phyloP scores from a whole-genome alignment of 2,113 vertebrate genomes.

The Rattus rattus region DNA sequence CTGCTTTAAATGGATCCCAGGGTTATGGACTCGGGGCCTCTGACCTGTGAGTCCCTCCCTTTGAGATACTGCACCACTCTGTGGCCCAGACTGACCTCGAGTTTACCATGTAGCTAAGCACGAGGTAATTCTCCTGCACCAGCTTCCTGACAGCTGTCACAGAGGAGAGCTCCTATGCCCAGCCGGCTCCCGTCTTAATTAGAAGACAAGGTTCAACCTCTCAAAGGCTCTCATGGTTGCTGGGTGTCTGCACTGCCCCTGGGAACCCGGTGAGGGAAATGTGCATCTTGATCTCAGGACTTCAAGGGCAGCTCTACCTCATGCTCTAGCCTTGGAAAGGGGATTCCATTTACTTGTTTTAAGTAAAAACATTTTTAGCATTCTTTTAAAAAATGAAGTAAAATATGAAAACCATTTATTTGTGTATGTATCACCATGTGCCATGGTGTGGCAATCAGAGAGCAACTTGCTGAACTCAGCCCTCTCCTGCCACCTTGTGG shows the following conservation, averaged over 20 bases:
- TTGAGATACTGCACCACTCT: background rate
- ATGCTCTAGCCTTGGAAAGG: background rate
- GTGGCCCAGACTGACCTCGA: background rate
- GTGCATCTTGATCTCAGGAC: background rate
- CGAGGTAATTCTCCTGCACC: background rate
- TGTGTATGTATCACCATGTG: background rate
- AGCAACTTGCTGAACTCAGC: background rate
- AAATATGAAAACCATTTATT: background rate
- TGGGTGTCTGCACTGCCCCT: background rate
- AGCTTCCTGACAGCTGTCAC: background rate
- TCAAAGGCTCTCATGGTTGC: background rate
- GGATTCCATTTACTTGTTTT: background rate
- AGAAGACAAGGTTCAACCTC: background rate
- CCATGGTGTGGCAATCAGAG: background rate
- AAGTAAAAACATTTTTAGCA: background rate
- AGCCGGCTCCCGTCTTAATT: background rate
- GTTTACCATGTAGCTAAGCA: background rate
- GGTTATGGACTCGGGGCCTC: background rate
- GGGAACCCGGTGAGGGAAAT: background rate
- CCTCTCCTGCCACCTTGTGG: background rate
- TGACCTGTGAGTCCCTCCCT: background rate
- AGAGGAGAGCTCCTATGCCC: background rate
- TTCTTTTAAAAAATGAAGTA: background rate
- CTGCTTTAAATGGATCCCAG: background rate
- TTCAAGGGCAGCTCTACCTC: background rate